These are phyloP conservation scores for Dascyllus trimaculatus DNA, from an alignment of 2,113 vertebrate species.

Conservation along the genomic window DNA sequence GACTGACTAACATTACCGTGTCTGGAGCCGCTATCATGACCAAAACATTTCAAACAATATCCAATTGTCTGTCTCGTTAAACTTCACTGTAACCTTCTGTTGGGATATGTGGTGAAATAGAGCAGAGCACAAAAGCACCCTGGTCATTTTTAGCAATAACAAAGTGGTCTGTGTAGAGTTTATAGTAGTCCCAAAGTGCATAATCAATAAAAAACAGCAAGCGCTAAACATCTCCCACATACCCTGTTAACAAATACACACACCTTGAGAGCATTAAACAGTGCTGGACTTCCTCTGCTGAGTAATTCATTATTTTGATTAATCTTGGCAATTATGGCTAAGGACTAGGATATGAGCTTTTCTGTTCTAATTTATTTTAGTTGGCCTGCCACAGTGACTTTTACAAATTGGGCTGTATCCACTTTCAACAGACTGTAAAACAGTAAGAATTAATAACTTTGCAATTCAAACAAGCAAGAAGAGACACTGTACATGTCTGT, in stretches of 20 bases:
- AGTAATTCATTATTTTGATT: slow-evolving; percentile 71
- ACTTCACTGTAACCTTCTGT: background rate
- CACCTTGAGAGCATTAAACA: slow-evolving; percentile 58
- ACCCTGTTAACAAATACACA: slow-evolving; percentile 56
- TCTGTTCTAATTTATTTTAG: slow-evolving; percentile 68
- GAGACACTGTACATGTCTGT: slow-evolving; percentile 40
- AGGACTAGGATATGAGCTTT: slow-evolving; percentile 49
- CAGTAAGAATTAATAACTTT: slow-evolving; percentile 64
- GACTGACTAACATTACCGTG: background rate
- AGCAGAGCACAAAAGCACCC: background rate
- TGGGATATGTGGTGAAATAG: slow-evolving; percentile 1
- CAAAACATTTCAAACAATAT: background rate
- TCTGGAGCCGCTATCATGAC: background rate
- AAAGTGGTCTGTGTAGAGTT: background rate
- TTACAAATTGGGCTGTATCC: slow-evolving; percentile 67
- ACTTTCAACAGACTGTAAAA: slow-evolving; percentile 71
- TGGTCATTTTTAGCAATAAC: slow-evolving; percentile 14
- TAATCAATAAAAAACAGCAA: slow-evolving; percentile 29
- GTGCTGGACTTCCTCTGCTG: slow-evolving; percentile 20
- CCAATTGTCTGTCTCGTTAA: background rate
- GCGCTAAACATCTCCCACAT: slow-evolving; percentile 40
- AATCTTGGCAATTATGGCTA: slow-evolving; percentile 60
- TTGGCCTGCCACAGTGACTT: slow-evolving; percentile 59
- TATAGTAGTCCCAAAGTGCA: slow-evolving; percentile 6
- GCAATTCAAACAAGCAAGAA: slow-evolving; percentile 57